These are phyloP conservation scores for Globodera rostochiensis DNA, from an alignment of 1,140 invertebrate genomes.

Conservation along the genomic window DNA sequence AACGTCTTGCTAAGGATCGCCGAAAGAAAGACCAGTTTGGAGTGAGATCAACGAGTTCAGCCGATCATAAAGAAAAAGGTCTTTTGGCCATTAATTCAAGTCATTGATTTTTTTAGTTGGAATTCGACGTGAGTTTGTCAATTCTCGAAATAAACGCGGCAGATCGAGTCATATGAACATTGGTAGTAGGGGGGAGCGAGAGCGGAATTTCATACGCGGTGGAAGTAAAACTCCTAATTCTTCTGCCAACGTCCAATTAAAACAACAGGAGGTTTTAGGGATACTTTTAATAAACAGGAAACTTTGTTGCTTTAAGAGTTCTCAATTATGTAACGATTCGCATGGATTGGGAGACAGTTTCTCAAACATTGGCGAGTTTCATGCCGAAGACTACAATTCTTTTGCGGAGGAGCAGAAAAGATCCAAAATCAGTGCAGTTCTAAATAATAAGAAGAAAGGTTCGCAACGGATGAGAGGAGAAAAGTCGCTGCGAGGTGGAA, in stretches of 20 bases:
- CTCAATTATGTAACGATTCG: not conserved
- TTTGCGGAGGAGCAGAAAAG: slow-evolving; percentile 28
- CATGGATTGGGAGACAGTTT: slow-evolving; percentile 43
- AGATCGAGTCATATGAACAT: not conserved
- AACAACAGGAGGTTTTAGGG: not conserved
- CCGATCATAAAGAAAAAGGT: slow-evolving; percentile 19
- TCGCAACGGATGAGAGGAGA: slow-evolving; percentile 8
- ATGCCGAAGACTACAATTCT: slow-evolving; percentile 51
- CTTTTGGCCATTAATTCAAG: slow-evolving; percentile 3
- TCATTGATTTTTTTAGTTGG: slow-evolving; percentile 13
- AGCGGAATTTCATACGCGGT: not conserved
- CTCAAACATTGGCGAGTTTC: slow-evolving; percentile 60
- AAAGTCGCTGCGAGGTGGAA: not conserved
- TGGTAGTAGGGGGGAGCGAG: not conserved
- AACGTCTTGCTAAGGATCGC: not conserved
- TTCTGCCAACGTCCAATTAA: not conserved
- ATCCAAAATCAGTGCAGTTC: not conserved
- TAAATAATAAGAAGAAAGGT: slow-evolving; percentile 10
- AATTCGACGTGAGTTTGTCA: slow-evolving; percentile 40
- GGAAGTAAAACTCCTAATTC: not conserved
- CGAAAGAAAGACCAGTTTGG: not conserved
- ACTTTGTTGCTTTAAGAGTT: not conserved
- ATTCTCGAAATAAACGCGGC: slow-evolving; percentile 23
- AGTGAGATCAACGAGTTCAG: not conserved
- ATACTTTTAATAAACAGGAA: not conserved